These are phyloP conservation scores for Sphinx pinastri DNA, from an alignment of 2,888 invertebrate genomes.

Conservation along the genomic window DNA sequence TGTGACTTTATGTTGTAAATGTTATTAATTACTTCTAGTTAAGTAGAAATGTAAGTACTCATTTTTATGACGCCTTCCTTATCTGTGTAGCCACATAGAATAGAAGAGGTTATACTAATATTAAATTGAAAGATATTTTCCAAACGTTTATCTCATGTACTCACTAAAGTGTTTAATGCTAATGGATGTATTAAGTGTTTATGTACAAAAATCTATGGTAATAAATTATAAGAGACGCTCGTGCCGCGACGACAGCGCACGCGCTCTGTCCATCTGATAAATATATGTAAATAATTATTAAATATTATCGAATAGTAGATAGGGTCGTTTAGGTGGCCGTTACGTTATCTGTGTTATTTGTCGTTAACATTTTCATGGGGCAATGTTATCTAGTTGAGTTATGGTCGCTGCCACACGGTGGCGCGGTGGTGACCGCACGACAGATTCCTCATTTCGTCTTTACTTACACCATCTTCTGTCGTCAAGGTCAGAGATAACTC, in stretches of 20 bases:
- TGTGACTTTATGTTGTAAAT: too few relatives aligned
- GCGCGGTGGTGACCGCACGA: constrained; percentile 39
- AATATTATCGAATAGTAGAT: constrained; percentile 79
- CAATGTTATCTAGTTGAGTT: constrained; percentile 77
- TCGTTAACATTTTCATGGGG: constrained; percentile 75
- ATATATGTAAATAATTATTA: constrained; percentile 80
- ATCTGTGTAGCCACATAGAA: not conserved
- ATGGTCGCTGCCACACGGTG: constrained; percentile 55
- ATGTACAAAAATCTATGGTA: constrained; percentile 43
- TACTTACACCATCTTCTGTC: constrained; percentile 64
- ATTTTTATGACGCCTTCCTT: not conserved
- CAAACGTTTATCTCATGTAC: constrained; percentile 33
- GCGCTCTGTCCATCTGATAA: constrained; percentile 76
- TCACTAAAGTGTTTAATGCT: constrained; percentile 41
- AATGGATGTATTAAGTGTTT: constrained; percentile 42
- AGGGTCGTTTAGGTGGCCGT: constrained; percentile 79
- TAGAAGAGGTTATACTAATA: not conserved
- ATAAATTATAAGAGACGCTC: constrained; percentile 60
- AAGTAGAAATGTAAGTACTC: too few relatives aligned
- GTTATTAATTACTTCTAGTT: too few relatives aligned
- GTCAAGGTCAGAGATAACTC: constrained; percentile 57
- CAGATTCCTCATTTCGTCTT: constrained; percentile 63
- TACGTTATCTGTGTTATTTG: constrained; percentile 80
- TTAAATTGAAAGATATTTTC: not conserved
- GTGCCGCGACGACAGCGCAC: constrained; percentile 66